Conservation (phyloP, 2,888 invertebrate species). For the Zygothrica quintamaculata region DNA sequence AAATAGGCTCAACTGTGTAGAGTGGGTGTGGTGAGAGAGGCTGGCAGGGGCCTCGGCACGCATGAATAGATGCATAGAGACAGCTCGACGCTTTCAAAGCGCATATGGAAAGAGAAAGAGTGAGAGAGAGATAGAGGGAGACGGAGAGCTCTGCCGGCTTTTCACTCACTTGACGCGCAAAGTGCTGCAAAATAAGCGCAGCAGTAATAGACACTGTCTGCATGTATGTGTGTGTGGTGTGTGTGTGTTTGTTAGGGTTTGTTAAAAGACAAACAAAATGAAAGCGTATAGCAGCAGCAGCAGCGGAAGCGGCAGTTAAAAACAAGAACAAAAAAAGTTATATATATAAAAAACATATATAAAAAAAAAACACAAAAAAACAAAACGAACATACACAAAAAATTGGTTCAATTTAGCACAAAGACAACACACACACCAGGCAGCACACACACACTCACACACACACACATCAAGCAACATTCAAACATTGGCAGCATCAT, state of each 20-base stretch:
- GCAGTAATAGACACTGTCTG: slow-evolving; percentile 39
- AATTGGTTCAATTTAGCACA: slow-evolving; percentile 79
- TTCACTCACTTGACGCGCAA: slow-evolving; percentile 78
- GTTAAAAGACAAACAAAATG: slow-evolving; percentile 68
- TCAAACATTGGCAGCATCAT: slow-evolving; percentile 55
- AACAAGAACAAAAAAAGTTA: slow-evolving; percentile 32
- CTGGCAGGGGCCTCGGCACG: slow-evolving; percentile 33
- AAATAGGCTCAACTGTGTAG: slow-evolving; percentile 35
- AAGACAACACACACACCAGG: slow-evolving; percentile 72
- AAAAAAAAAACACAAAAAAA: not conserved
- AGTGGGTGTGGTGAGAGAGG: slow-evolving; percentile 2
- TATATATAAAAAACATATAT: slow-evolving; percentile 23
- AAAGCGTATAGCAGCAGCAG: slow-evolving; percentile 63
- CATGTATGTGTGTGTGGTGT: slow-evolving; percentile 37
- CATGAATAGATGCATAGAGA: slow-evolving; percentile 55
- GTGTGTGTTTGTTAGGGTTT: slow-evolving; percentile 24
- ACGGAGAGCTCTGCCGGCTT: slow-evolving; percentile 53
- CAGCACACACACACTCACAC: slow-evolving; percentile 11
- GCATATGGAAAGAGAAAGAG: too few species aligned
- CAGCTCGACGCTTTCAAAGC: slow-evolving; percentile 68
- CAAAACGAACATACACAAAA: slow-evolving; percentile 46
- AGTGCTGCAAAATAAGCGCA: slow-evolving; percentile 73
- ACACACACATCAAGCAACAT: slow-evolving; percentile 13
- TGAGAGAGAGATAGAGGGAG: too few species aligned
- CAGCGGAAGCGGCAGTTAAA: too few species aligned